Conservation (phyloP, 2,888 invertebrate species). For the Leistus spinibarbis region DNA sequence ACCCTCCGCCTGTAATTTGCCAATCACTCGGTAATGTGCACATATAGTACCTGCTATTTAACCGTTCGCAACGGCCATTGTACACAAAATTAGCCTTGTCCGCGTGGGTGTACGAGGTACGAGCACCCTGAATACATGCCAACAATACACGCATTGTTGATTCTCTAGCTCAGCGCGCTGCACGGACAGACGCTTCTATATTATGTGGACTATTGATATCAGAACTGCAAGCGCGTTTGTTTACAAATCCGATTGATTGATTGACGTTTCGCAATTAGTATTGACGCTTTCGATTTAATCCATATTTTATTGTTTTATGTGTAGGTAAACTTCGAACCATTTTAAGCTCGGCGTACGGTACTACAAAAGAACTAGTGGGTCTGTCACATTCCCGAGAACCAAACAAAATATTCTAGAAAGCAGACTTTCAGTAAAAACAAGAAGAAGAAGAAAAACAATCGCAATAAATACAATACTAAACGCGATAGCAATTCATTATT, state of each 20-base stretch:
- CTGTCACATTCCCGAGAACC: no score
- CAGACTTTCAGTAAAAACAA: no score
- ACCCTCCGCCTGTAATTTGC: conserved; percentile 32
- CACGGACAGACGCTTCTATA: not conserved
- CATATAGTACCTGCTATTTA: conserved; percentile 37
- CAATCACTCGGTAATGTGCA: conserved; percentile 33
- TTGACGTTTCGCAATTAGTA: not conserved
- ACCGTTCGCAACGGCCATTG: conserved; percentile 20
- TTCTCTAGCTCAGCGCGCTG: not conserved
- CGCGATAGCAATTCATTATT: no score
- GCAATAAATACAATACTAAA: no score
- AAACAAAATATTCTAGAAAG: no score
- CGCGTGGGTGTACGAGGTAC: conserved; percentile 28
- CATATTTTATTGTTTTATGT: not conserved
- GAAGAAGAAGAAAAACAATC: no score
- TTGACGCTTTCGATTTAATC: not conserved
- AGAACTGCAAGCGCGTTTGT: not conserved
- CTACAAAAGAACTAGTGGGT: no score
- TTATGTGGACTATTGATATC: conserved; percentile 6
- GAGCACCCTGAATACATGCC: conserved; percentile 27
- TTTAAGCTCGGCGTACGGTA: no score
- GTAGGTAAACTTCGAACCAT: no score
- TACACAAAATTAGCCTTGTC: conserved; percentile 37
- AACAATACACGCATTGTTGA: conserved; percentile 14
- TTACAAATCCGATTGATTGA: not conserved